Conservation (phyloP, 2,888 invertebrate species). For the Drosophila recens region DNA sequence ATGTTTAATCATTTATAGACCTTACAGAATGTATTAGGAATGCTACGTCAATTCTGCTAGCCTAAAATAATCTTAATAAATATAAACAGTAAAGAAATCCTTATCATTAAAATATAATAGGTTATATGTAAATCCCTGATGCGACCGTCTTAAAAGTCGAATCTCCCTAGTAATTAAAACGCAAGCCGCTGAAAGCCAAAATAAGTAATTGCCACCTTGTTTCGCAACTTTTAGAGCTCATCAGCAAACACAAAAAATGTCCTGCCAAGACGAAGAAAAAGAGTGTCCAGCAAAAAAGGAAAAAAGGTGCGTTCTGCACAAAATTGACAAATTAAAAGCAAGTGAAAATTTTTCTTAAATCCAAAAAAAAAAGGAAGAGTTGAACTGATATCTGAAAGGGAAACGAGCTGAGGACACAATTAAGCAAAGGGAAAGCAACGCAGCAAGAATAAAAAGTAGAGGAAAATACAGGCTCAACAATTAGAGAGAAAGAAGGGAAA, state of each 20-base stretch:
- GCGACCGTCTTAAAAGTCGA: constrained; percentile 10
- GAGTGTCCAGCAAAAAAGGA: constrained; percentile 11
- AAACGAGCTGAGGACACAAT: constrained; percentile 65
- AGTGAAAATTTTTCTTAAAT: constrained; percentile 62
- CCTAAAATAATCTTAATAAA: neutral
- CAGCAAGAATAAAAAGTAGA: constrained; percentile 25
- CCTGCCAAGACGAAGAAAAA: constrained; percentile 12
- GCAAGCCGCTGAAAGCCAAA: constrained; percentile 59
- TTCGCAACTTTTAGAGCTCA: constrained; percentile 67
- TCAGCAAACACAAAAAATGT: constrained; percentile 60
- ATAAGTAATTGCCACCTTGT: constrained; percentile 81
- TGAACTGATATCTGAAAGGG: constrained; percentile 52
- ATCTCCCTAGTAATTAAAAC: constrained; percentile 65
- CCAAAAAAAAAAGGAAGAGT: constrained; percentile 21
- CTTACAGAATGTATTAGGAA: neutral
- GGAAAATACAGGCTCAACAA: constrained; percentile 62
- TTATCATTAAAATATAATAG: constrained; percentile 24
- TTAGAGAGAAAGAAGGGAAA: constrained; percentile 58
- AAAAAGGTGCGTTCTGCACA: constrained; percentile 40
- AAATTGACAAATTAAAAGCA: constrained; percentile 80
- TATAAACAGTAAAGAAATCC: constrained; percentile 4
- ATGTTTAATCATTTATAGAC: neutral
- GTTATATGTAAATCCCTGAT: constrained; percentile 34
- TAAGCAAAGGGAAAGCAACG: constrained; percentile 63
- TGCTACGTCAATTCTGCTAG: neutral